Evolutionary conservation across 2,888 invertebrate species (phyloP), one percentile per base, ranked within the genome.

Genomic region (Eupithecia subumbrata): DNA sequence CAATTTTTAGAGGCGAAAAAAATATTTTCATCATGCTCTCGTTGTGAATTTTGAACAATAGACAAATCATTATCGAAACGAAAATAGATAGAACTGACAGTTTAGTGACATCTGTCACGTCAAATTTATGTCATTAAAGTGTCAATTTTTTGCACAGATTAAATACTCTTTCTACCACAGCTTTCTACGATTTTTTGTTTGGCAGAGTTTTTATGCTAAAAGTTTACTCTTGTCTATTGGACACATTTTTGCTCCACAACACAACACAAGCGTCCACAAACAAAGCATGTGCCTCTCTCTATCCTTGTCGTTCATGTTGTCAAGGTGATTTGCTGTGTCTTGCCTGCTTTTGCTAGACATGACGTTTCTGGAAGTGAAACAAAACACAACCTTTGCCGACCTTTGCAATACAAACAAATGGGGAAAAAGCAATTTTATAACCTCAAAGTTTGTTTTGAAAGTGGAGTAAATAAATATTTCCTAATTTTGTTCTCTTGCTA

Each of bases 11-110:
- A 77, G 84, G 80, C 80, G 82, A 77, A 84, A 85, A 83, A 81
- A 79, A 30, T 78, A 82, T 81, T 80, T 79, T 76, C 84, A 84
- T 88, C 88, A 88, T 85, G 86, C 88, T 87, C 85, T 85, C 68
- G 71, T 73, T 60, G 84, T 82, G 84, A 87, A 84, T 87, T 88
- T 85, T 82, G 45, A 77, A 80, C 75, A 83, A 86, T 82, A 86
- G 86, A 86, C 82, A 85, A 82, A 69, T 25, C 43, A 48, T 1
- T 7, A 9, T n/a, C 30, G 30, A 30, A 30, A 37, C 37, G 37
- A 37, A 37, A n/a, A 56, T 22, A 56, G 11, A 56, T 22, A 56
- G 11, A 56, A 22, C 22, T 34, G 64, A 68, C 34, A 63, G 25
- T 64, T 16, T 45, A 25, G 12, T 25, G 25, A 60, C 25, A 25